Percentiles rank a stretch among this genome's conserved stretches.
These are phyloP conservation scores for Drosophila mercatorum DNA, from an alignment of 2,888 invertebrate species.

Conservation along the genomic window DNA sequence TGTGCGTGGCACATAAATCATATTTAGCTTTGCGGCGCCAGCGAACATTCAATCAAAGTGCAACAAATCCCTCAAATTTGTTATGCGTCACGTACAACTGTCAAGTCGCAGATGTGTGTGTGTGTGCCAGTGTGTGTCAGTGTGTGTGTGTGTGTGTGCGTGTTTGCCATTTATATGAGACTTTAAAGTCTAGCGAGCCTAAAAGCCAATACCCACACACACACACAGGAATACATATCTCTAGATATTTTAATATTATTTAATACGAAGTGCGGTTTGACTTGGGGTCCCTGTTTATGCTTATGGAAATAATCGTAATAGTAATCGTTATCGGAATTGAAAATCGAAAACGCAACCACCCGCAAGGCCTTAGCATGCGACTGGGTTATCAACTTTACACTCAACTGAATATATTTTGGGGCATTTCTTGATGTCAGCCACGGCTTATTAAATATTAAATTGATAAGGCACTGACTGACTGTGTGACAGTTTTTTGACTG, in stretches of 20 bases:
- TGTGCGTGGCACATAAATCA: slow-evolving; percentile 65
- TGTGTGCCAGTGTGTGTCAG: background rate
- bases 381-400: slow-evolving; percentile 77
- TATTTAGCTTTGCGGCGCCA: slow-evolving; percentile 62
- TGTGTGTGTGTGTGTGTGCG: background rate
- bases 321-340: slow-evolving; percentile 49
- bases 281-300: slow-evolving; percentile 27
- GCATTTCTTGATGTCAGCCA: slow-evolving; percentile 39
- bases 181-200: slow-evolving; percentile 43
- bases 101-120: slow-evolving; percentile 44
- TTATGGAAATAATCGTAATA: slow-evolving; percentile 34
- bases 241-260: slow-evolving; percentile 20
- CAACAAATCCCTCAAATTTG: slow-evolving; percentile 74
- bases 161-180: slow-evolving; percentile 24
- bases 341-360: slow-evolving; percentile 6
- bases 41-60: slow-evolving; percentile 73
- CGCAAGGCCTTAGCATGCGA: slow-evolving; percentile 1
- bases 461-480: slow-evolving; percentile 58
- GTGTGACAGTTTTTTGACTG: slow-evolving; percentile 18
- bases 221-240: background rate
- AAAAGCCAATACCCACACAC: slow-evolving; percentile 27
- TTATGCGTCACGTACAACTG: slow-evolving; percentile 72
- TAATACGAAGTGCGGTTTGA: slow-evolving; percentile 16
- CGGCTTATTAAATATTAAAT: slow-evolving; percentile 79
- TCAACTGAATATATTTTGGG: slow-evolving; percentile 71